Evolutionary conservation across 1,140 invertebrate genomes (phyloP).

Genomic region (Odontomachus brunneus): DNA sequence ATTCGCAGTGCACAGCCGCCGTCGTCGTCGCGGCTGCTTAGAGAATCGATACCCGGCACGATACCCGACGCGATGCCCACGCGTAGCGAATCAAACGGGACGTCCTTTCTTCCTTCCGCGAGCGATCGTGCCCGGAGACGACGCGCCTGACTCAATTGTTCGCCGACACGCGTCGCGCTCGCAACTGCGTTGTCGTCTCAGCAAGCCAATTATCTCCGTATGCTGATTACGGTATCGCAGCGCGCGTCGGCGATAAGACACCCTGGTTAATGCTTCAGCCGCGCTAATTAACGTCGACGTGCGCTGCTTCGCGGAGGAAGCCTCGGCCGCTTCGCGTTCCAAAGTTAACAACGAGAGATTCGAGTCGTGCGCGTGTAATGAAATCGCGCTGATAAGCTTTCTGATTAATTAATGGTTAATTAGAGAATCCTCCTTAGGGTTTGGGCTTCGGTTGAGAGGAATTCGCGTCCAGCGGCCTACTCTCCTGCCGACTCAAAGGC

Average conservation of each 20-base stretch:
- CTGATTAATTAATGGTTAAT: too few relatives aligned
- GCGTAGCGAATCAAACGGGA: constrained; percentile 74
- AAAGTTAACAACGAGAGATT: too few relatives aligned
- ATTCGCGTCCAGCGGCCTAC: background rate
- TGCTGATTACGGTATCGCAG: background rate
- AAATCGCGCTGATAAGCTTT: too few relatives aligned
- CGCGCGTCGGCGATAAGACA: too few relatives aligned
- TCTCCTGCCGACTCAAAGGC: background rate
- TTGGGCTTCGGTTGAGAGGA: too few relatives aligned
- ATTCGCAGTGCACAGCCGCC: too few relatives aligned
- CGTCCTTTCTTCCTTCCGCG: constrained; percentile 77
- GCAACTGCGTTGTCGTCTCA: constrained; percentile 1
- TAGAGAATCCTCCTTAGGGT: too few relatives aligned
- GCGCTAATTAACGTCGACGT: background rate
- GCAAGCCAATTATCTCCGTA: constrained; percentile 52
- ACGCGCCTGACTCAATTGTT: constrained; percentile 57
- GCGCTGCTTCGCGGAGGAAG: background rate
- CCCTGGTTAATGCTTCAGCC: too few relatives aligned
- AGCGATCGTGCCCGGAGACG: constrained; percentile 70
- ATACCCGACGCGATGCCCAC: constrained; percentile 65
- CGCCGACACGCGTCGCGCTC: constrained; percentile 26
- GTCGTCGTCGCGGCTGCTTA: constrained; percentile 38
- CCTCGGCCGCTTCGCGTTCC: too few relatives aligned
- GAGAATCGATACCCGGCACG: constrained; percentile 66
- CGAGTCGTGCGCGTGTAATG: too few relatives aligned